Evolutionary conservation across 2,797 vertebrate genomes (phyloP).

Genomic region (Knipowitschia caucasica): DNA sequence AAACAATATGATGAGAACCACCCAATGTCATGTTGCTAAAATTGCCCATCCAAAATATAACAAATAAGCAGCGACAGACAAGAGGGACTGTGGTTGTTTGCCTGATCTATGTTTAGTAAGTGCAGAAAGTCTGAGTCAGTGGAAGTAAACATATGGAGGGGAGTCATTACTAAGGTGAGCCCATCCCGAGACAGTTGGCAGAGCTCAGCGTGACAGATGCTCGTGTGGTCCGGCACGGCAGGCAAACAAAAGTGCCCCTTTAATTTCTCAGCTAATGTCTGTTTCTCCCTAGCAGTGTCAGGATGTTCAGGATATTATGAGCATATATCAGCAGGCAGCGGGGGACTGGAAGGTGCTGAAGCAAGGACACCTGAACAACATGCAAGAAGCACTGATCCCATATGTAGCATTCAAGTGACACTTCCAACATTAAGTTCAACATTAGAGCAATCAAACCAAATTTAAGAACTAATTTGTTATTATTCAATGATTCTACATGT

Average conservation of each 20-base stretch:
- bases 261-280: conserved; percentile 42
- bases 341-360: not conserved
- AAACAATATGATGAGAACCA: not conserved
- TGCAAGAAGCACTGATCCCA: not conserved
- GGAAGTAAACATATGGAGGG: conserved; percentile 56
- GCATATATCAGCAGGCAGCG: conserved; percentile 1
- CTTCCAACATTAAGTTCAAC: not conserved
- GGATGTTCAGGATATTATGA: conserved; percentile 7
- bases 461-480: too few species aligned
- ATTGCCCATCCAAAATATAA: not conserved
- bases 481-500: too few species aligned
- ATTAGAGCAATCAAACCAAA: too few species aligned
- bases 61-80: not conserved
- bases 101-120: conserved; percentile 22
- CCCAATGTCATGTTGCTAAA: not conserved
- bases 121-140: conserved; percentile 43
- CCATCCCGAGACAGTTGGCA: conserved; percentile 59
- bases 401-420: not conserved
- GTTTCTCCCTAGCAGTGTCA: conserved; percentile 24
- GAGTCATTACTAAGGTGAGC: conserved; percentile 51
- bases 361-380: not conserved
- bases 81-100: conserved; percentile 21
- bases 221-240: conserved; percentile 39
- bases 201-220: conserved; percentile 54
- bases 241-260: conserved; percentile 44